phyloP scores from a whole-genome alignment of 2,888 invertebrate species.

The Drosophila vallismaia region DNA sequence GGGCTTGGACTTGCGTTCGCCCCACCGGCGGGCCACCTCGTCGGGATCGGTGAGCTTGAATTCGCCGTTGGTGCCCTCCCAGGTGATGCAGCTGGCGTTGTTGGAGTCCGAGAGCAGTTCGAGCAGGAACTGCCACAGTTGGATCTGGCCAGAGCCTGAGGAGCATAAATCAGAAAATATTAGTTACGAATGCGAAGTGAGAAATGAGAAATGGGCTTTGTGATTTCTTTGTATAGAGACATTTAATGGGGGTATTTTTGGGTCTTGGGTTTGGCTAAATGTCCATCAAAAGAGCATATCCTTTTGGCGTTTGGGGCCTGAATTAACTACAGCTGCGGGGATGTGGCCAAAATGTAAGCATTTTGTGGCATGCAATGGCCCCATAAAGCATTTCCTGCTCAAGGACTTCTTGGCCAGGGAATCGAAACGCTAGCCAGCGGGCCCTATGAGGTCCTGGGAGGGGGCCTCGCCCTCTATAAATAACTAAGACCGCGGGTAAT shows the following conservation, averaged over 20 bases:
- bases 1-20: constrained; percentile 99
- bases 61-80: constrained; percentile 99
- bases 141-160: constrained; percentile 97
- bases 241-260: constrained; percentile 65
- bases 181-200: neutral
- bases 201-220: constrained; percentile 19
- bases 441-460: constrained; percentile 6
- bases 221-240: constrained; percentile 45
- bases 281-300: constrained; percentile 79
- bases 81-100: constrained; percentile 98
- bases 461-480: constrained; percentile 28
- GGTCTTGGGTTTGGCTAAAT: constrained; percentile 61
- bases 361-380: constrained; percentile 81
- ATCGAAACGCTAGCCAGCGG: constrained; percentile 45
- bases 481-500: constrained; percentile 27
- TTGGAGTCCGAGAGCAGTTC: constrained; percentile 97
- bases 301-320: constrained; percentile 56
- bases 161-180: neutral
- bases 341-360: constrained; percentile 67
- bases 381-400: constrained; percentile 79
- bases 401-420: constrained; percentile 13
- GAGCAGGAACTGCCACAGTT: constrained; percentile 99
- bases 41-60: constrained; percentile 99
- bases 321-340: constrained; percentile 58
- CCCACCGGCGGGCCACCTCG: constrained; percentile 99